Conservation (phyloP, 1,140 invertebrate genomes). For the Psix sp. region DNA sequence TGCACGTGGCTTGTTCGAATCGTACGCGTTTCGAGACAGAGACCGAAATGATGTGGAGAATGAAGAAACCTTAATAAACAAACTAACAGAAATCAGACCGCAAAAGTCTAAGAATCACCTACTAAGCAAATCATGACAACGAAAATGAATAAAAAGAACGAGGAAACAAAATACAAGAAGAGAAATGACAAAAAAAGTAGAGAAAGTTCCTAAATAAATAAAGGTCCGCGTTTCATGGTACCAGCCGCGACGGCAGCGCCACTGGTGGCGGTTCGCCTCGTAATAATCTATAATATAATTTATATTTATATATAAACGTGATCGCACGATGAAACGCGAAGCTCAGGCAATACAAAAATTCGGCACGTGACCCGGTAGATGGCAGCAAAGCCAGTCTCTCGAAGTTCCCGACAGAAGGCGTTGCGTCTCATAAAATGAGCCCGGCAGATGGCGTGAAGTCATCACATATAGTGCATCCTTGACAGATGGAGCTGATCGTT, state of each 20-base stretch:
- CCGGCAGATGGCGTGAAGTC: too few relatives aligned
- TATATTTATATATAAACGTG: conserved; percentile 10
- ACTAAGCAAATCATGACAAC: conserved; percentile 25
- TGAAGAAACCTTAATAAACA: background rate
- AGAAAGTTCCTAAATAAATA: conserved; percentile 34
- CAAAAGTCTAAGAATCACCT: conserved; percentile 40
- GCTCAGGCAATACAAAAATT: too few relatives aligned
- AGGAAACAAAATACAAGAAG: too few relatives aligned
- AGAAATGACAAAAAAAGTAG: background rate
- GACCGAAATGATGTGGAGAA: conserved; percentile 12
- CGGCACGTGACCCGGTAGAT: too few relatives aligned
- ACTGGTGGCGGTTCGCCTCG: conserved; percentile 12
- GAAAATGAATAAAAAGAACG: conserved; percentile 8
- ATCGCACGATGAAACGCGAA: conserved; percentile 38
- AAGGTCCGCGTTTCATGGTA: conserved; percentile 45
- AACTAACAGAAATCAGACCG: conserved; percentile 17
- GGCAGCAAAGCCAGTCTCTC: too few relatives aligned
- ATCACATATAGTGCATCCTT: too few relatives aligned
- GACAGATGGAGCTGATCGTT: too few relatives aligned
- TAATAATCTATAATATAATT: conserved; percentile 4
- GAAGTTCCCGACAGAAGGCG: too few relatives aligned
- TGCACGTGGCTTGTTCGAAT: conserved; percentile 54
- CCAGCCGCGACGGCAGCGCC: conserved; percentile 21
- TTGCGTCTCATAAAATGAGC: too few relatives aligned
- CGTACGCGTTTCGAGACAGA: background rate